A percentile compares a stretch with the other conserved stretches of the same genome.
Evolutionary conservation across 1,140 invertebrate genomes (phyloP).

Genomic region (Phenacoccus solenopsis): DNA sequence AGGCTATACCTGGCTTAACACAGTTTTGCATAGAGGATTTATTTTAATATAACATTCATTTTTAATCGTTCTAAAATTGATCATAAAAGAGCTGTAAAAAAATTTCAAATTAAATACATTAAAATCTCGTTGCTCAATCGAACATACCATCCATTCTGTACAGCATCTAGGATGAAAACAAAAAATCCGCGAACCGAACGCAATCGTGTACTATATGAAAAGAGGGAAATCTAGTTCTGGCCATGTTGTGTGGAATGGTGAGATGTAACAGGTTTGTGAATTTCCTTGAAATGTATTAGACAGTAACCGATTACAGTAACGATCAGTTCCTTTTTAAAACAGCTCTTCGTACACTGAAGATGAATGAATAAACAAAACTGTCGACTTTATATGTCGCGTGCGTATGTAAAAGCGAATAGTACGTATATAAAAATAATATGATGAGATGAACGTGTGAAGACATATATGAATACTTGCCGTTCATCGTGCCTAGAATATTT

Average conservation of each 20-base stretch:
- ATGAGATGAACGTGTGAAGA: constrained; percentile 15
- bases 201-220: constrained; percentile 5
- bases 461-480: constrained; percentile 15
- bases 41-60: no score
- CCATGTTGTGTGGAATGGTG: background rate
- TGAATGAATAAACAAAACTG: constrained; percentile 15
- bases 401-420: constrained; percentile 11
- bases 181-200: background rate
- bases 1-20: no score
- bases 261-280: constrained; percentile 16
- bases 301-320: constrained; percentile 12
- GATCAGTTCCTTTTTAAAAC: constrained; percentile 7
- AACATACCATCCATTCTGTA: no score
- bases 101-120: no score
- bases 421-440: constrained; percentile 12
- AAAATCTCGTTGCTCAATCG: no score
- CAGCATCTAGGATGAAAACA: no score
- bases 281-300: constrained; percentile 17
- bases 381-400: constrained; percentile 16
- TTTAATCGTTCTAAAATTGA: no score
- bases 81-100: no score
- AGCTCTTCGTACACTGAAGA: background rate
- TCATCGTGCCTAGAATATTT: background rate
- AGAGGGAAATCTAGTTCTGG: constrained; percentile 11
- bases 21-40: no score